phyloP scores from a whole-genome alignment of 2,113 vertebrate species.

The Oncorhynchus tshawytscha region DNA sequence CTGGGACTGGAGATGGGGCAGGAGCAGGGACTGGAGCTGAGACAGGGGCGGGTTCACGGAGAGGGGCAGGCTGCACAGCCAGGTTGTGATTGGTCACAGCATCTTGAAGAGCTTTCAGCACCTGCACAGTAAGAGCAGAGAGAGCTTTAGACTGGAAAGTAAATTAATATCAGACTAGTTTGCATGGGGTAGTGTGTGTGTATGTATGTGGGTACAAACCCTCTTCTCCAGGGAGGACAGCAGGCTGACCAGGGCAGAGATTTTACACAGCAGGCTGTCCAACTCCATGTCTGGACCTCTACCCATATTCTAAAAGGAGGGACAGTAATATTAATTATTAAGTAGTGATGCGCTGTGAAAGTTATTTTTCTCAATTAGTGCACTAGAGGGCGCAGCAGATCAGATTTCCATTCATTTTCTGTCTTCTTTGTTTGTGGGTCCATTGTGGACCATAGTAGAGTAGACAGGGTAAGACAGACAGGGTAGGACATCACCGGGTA shows the following conservation, averaged over 20 bases:
- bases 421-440: neutral
- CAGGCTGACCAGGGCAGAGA: constrained; percentile 78
- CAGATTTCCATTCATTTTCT: neutral
- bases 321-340: neutral
- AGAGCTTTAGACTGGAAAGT: neutral
- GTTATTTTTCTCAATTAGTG: neutral
- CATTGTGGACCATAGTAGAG: neutral
- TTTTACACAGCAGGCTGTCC: constrained; percentile 78
- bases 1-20: too few relatives aligned
- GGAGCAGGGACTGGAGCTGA: neutral
- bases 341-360: neutral
- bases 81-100: constrained; percentile 78
- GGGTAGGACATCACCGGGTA: neutral
- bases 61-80: constrained; percentile 64
- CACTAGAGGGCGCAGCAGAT: neutral
- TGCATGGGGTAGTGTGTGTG: neutral
- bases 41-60: constrained; percentile 26
- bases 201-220: constrained; percentile 58
- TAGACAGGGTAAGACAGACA: neutral
- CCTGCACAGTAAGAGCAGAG: constrained; percentile 58
- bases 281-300: constrained; percentile 74
- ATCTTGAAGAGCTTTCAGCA: constrained; percentile 81
- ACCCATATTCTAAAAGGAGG: constrained; percentile 37
- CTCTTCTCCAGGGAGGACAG: constrained; percentile 82
- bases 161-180: neutral